Evolutionary conservation across 2,113 vertebrate species (phyloP), one percentile per base, ranked within the genome.

Genomic region (Furnarius figulus): DNA sequence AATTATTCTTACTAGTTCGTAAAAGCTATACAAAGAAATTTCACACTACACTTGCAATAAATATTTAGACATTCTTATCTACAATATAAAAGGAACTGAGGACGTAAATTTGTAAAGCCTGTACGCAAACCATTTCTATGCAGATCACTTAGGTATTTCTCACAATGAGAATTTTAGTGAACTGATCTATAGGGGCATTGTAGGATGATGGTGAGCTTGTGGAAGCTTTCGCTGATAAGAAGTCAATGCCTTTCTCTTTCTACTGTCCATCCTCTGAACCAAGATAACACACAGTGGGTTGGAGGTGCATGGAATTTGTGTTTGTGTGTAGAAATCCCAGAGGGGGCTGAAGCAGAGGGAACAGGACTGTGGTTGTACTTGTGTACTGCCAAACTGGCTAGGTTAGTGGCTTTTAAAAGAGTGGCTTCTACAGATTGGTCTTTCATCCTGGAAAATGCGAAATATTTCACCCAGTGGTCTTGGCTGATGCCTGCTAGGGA

Each of bases 11-110:
- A 90, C 59, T 67, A 67, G 70, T 59, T 71, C 87, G 27, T 81
- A 93, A 92, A 96, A 93, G 58, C 65, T 27, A 46, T 58, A 72
- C 16, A 87, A 75, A 61, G 50, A 77, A 68, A 67, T 95, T 87
- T 95, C 56, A 55, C 21, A 10, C 50, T 15, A 53, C 40, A 50
- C 6, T 83, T 95, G 55, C 27, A 25, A 68, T 75, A 62, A 75
- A 77, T 65, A 28, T 91, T 90, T 46, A 85, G 84, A 86, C 85
- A 89, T 75, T 82, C 62, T 78, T 74, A 22, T 55, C 17, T 53
- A 58, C 50, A 46, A 3, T 6, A 4, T 76, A 59, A 59, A 61
- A 73, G 33, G 50, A 76, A 68, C 24, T 42, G 56, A 58, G 28
- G 72, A 65, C 40, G 40, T 76, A 73, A 78, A 19, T 68, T 86